These are phyloP conservation scores for Vireo griseus DNA, from an alignment of 2,797 vertebrate species.

Conservation along the genomic window DNA sequence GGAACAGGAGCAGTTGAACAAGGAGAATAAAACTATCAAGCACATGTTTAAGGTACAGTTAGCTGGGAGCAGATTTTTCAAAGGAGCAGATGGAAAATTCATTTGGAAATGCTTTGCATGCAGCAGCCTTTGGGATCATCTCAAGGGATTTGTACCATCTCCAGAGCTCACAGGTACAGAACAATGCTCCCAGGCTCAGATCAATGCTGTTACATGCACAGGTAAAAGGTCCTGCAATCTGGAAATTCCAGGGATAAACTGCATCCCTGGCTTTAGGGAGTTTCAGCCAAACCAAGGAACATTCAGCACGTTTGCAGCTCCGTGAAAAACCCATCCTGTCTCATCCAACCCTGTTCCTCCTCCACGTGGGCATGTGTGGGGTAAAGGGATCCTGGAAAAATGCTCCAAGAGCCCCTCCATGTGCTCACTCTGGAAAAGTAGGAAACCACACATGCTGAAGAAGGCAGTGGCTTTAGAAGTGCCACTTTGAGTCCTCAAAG, in stretches of 20 bases:
- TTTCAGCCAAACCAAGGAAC: neutral
- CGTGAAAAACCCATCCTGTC: neutral
- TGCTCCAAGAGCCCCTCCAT: neutral
- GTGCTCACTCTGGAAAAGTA: neutral
- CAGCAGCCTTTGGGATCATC: neutral
- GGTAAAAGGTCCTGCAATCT: neutral
- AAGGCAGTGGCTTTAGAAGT: neutral
- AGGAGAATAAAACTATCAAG: neutral
- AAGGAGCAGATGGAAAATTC: constrained; percentile 4
- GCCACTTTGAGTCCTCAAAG: neutral
- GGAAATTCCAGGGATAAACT: neutral
- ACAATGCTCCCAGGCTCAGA: neutral
- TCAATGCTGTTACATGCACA: neutral
- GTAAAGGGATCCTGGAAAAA: neutral
- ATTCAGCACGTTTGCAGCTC: neutral
- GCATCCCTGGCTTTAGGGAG: neutral
- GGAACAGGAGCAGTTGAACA: neutral
- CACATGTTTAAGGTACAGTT: neutral
- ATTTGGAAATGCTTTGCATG: neutral
- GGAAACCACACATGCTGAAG: neutral
- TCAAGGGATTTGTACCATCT: neutral
- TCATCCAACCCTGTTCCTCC: neutral
- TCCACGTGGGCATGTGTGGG: accelerated
- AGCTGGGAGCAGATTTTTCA: neutral
- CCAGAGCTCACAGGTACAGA: neutral